Percentiles rank a stretch among this genome's conserved stretches.
Evolutionary conservation across 2,113 vertebrate species (phyloP).

Genomic region (Cheirogaleus medius): DNA sequence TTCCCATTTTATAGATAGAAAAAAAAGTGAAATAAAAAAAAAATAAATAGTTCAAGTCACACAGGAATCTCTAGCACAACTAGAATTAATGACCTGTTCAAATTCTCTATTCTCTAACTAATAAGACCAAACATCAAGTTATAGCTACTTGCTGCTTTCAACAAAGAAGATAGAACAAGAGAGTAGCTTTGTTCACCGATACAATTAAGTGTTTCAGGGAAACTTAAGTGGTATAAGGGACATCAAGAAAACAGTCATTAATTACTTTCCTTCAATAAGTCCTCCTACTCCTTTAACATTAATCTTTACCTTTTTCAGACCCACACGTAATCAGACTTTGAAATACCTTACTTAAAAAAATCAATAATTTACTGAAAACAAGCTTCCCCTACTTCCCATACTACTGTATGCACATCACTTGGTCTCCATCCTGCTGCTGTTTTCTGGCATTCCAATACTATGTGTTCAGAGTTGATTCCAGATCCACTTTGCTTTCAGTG

Average conservation of each 20-base stretch:
- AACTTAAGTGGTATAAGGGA: neutral
- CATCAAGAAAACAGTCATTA: neutral
- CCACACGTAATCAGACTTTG: neutral
- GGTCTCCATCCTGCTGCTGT: neutral
- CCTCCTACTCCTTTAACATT: neutral
- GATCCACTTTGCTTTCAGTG: neutral
- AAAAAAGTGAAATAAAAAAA: constrained; percentile 37
- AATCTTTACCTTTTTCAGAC: neutral
- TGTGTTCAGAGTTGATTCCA: neutral
- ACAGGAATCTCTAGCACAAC: neutral
- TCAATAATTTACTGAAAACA: constrained; percentile 20
- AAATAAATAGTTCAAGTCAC: constrained; percentile 1
- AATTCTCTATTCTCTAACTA: neutral
- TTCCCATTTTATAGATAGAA: constrained; percentile 78
- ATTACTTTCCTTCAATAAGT: neutral
- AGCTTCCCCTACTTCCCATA: neutral
- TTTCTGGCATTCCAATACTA: neutral
- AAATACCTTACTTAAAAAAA: neutral
- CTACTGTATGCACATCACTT: neutral
- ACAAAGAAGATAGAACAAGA: neutral
- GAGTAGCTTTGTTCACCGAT: neutral
- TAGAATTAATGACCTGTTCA: neutral
- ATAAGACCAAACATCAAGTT: neutral
- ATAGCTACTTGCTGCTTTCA: neutral
- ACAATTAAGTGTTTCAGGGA: neutral